Percentiles rank a stretch among this genome's conserved stretches.
Evolutionary conservation across 2,113 vertebrate species (phyloP).

Genomic region (Beaufortia kweichowensis): DNA sequence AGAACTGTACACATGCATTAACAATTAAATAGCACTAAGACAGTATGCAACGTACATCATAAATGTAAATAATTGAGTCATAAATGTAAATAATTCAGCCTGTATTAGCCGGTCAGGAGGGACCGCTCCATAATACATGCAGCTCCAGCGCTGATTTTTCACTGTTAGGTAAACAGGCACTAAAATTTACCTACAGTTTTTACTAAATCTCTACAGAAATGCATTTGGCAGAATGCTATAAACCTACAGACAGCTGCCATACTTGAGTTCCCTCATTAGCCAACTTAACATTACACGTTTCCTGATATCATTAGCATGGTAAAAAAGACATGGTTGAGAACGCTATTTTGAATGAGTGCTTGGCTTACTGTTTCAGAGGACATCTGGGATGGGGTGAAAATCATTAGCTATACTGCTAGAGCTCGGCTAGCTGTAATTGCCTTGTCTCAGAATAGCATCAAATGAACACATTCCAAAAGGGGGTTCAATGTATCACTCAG

Average conservation of each 20-base stretch:
- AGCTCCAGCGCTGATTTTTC: conserved; percentile 13
- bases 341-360: conserved; percentile 14
- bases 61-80: conserved; percentile 42
- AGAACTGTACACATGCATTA: conserved; percentile 14
- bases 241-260: not conserved
- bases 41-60: conserved; percentile 28
- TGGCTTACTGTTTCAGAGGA: conserved; percentile 40
- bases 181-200: not conserved
- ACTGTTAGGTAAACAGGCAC: conserved; percentile 12
- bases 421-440: conserved; percentile 24
- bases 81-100: conserved; percentile 31
- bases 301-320: conserved; percentile 19
- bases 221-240: not conserved
- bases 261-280: not conserved
- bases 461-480: conserved; percentile 48
- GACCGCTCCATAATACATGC: conserved; percentile 36
- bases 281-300: conserved; percentile 2
- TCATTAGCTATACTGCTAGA: conserved; percentile 43
- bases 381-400: conserved; percentile 30
- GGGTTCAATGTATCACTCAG: conserved; percentile 34
- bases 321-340: not conserved
- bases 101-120: conserved; percentile 24
- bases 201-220: not conserved
- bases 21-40: conserved; percentile 35
- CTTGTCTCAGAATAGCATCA: conserved; percentile 40